Percentiles rank a stretch among this genome's conserved stretches.
These are phyloP conservation scores for Tachina grossa DNA, from an alignment of 2,888 invertebrate genomes.

Conservation along the genomic window DNA sequence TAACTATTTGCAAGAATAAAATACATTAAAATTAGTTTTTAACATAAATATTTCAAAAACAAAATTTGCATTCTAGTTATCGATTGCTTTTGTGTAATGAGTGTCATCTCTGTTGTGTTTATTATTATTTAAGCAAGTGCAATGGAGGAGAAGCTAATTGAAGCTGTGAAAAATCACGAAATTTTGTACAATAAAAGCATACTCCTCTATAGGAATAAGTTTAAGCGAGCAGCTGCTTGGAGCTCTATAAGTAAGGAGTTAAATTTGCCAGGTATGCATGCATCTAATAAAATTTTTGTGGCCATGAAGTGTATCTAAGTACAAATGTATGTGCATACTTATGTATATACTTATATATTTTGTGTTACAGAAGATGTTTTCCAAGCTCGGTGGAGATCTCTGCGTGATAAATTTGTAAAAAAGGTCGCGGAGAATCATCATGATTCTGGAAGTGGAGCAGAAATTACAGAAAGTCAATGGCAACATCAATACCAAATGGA, in stretches of 20 bases:
- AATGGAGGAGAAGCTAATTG: slow-evolving; percentile 14
- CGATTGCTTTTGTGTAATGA: background rate
- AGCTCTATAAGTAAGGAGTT: too few species aligned
- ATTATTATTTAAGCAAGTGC: background rate
- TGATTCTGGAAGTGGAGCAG: too few species aligned
- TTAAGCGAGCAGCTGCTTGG: background rate
- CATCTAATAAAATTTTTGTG: too few species aligned
- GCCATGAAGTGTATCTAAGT: background rate
- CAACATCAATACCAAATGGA: background rate
- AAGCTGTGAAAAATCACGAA: background rate
- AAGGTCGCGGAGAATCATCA: background rate
- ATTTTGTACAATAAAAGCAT: slow-evolving; percentile 4
- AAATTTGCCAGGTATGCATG: too few species aligned
- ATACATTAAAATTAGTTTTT: too few species aligned
- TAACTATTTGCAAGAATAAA: too few species aligned
- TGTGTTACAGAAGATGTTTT: background rate
- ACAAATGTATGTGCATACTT: background rate
- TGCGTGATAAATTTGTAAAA: background rate
- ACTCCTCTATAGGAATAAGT: background rate
- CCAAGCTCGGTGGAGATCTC: background rate
- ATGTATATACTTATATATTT: background rate
- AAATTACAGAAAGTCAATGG: background rate
- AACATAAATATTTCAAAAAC: too few species aligned
- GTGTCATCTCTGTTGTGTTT: slow-evolving; percentile 8
- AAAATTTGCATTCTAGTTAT: too few species aligned